Base-by-base conservation (phyloP, 2,888 invertebrate species). In the Orthosia incerta region DNA sequence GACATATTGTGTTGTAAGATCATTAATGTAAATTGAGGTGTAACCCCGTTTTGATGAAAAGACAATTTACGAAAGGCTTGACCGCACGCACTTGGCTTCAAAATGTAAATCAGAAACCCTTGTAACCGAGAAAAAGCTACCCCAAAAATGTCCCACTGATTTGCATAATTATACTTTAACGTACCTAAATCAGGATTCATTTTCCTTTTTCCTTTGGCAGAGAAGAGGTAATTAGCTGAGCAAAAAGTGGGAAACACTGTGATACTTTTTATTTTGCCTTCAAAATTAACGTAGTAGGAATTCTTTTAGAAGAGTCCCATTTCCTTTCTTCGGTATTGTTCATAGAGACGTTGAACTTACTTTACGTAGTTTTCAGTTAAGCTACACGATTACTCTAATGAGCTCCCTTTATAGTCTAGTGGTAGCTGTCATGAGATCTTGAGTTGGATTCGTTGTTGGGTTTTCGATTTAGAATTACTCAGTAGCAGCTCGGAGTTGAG, bases 91-190 rank as follows among this genome's bases (percentile, higher is more conserved):
- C 50, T 77, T 72, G 55, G 60, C 55, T 51, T 39, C 13, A 57
- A 73, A 77, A 77, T 77, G 61, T 65, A 66, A 77, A 77, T 39
- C 61, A 66, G 48, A 15, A 57, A 61, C 61, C 79, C 56, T 62
- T 57, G 48, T 72, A 74, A 62, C 63, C 1, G 59, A 71, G 62
- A 76, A 76, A 76, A 60, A 31, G 20, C 16, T 45, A 61, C 61
- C 53, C 46, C n/a, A 73, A 73, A 77, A 79, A 66, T 71, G 59
- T 71, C 62, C 48, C 9, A 11, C 61, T 53, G 61, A 67, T 77
- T 79, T 66, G 57, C 77, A 77, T 77, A 79, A 77, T 77, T 73
- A 67, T 74, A 66, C 66, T 79, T 74, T 61, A 74, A 66, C 48
- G 45, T 45, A 57, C 73, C 39, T 62, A 67, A 73, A 74, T 79